phyloP scores from a whole-genome alignment of 1,140 invertebrate genomes.

The Leptinotarsa lineolata region DNA sequence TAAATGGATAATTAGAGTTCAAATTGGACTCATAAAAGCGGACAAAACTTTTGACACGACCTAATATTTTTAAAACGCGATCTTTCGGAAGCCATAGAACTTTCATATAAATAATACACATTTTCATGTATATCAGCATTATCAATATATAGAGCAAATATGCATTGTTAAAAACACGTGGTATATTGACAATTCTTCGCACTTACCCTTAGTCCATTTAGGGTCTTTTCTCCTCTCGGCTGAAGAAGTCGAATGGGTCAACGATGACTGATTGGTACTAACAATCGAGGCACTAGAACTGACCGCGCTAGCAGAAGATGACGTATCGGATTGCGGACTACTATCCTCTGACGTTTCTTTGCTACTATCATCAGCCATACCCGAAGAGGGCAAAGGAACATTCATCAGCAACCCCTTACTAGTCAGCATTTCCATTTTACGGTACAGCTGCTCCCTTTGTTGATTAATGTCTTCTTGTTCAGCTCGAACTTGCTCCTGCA shows the following conservation, averaged over 20 bases:
- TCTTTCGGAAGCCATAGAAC: too few species aligned
- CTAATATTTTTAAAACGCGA: too few species aligned
- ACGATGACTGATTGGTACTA: conserved; percentile 39
- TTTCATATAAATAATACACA: too few species aligned
- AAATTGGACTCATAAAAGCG: too few species aligned
- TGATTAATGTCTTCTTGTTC: conserved; percentile 83
- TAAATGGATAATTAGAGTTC: too few species aligned
- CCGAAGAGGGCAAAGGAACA: conserved; percentile 50
- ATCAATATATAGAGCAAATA: too few species aligned
- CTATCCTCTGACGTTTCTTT: conserved; percentile 55
- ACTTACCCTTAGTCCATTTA: conserved; percentile 62
- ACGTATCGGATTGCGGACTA: conserved; percentile 52
- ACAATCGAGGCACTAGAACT: conserved; percentile 47
- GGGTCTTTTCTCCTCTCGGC: conserved; percentile 61
- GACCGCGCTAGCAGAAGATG: conserved; percentile 49
- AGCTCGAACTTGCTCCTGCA: conserved; percentile 67
- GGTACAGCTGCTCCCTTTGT: conserved; percentile 84
- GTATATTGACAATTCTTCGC: background rate
- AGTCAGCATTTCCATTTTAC: conserved; percentile 78
- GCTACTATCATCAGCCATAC: conserved; percentile 51
- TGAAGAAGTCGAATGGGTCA: conserved; percentile 43
- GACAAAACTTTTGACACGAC: too few species aligned
- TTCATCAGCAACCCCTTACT: conserved; percentile 70
- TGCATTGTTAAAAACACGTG: too few species aligned
- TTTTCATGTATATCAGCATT: too few species aligned